phyloP scores from a whole-genome alignment of 2,888 invertebrate species.

The Ditula angustiorana region DNA sequence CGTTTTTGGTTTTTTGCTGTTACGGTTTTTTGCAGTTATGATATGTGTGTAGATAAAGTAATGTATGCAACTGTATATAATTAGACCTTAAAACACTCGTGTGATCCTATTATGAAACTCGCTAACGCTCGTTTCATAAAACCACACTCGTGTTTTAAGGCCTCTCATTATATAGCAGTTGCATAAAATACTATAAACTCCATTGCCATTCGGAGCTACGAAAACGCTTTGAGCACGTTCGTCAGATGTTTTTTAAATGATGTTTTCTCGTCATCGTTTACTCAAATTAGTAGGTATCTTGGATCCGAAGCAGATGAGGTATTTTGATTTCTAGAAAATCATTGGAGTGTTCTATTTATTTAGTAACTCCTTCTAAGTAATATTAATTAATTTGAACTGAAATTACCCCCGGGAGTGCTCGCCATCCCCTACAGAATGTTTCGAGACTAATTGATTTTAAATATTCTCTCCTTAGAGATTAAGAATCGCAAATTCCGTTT shows the following conservation, averaged over 20 bases:
- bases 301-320: not conserved
- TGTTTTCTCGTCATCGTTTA: not conserved
- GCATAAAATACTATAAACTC: too few species aligned
- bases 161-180: too few species aligned
- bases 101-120: too few species aligned
- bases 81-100: too few species aligned
- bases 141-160: too few species aligned
- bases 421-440: constrained; percentile 8
- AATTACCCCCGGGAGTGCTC: constrained; percentile 27
- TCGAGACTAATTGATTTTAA: constrained; percentile 30
- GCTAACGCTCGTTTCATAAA: too few species aligned
- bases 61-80: too few species aligned
- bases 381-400: constrained; percentile 29
- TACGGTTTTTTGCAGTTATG: too few species aligned
- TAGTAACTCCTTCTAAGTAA: constrained; percentile 18
- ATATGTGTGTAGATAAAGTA: too few species aligned
- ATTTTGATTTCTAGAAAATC: constrained; percentile 11
- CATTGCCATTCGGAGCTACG: too few species aligned
- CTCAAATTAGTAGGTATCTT: not conserved
- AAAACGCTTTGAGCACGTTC: too few species aligned
- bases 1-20: too few species aligned
- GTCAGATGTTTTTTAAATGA: not conserved
- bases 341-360: constrained; percentile 15
- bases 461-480: constrained; percentile 13
- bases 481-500: constrained; percentile 5